phyloP scores from a whole-genome alignment of 2,797 vertebrate species.

The Agapornis canus region DNA sequence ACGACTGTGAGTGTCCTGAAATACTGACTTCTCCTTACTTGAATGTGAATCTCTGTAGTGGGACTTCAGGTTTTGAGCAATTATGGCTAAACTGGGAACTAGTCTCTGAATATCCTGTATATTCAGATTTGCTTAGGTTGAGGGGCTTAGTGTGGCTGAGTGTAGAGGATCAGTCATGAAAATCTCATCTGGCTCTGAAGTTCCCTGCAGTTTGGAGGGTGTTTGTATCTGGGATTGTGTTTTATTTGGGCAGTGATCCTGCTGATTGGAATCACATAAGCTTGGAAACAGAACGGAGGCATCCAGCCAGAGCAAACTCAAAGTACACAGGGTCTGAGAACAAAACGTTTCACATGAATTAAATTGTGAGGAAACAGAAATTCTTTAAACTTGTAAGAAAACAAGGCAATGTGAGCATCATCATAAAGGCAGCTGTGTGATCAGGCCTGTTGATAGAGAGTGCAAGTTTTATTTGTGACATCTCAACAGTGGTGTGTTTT shows the following conservation, averaged over 20 bases:
- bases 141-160: not conserved
- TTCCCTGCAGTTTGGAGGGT: conserved; percentile 47
- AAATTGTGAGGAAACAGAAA: conserved; percentile 48
- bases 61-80: not conserved
- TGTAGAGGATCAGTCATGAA: not conserved
- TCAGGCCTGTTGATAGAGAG: not conserved
- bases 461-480: not conserved
- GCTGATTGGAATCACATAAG: conserved; percentile 40
- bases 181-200: conserved; percentile 35
- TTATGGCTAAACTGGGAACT: not conserved
- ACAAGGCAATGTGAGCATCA: not conserved
- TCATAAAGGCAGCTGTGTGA: not conserved
- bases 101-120: not conserved
- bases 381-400: conserved; percentile 48
- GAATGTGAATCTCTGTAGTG: not conserved
- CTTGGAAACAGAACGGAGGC: conserved; percentile 9
- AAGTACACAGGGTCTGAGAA: conserved; percentile 67
- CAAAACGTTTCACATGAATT: conserved; percentile 69
- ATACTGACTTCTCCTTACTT: not conserved
- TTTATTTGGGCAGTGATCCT: conserved; percentile 64
- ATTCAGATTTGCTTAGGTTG: not conserved
- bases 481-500: not conserved
- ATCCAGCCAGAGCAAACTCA: conserved; percentile 58
- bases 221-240: conserved; percentile 61
- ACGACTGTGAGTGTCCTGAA: not conserved